Evolutionary conservation across 2,113 vertebrate genomes (phyloP).

Genomic region (Pavo muticus): DNA sequence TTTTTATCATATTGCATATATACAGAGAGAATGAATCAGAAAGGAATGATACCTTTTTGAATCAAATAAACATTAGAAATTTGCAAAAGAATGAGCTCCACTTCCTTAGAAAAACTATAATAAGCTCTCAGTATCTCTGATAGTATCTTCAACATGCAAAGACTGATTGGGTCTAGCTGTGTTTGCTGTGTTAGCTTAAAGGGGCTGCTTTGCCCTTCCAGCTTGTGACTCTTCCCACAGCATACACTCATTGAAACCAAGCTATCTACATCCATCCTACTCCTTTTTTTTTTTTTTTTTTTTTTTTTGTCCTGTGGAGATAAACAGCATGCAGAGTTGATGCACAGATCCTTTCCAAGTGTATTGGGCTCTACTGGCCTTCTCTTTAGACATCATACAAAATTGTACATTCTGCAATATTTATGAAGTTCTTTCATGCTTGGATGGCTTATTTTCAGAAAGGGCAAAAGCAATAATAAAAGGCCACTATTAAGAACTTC

Average conservation of each 20-base stretch:
- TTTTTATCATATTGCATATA: background rate
- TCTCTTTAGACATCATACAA: background rate
- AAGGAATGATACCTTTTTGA: background rate
- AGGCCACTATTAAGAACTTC: background rate
- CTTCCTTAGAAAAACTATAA: background rate
- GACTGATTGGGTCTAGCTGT: background rate
- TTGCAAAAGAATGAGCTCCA: background rate
- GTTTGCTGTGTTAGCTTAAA: background rate
- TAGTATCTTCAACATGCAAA: background rate
- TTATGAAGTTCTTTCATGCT: background rate
- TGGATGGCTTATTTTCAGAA: background rate
- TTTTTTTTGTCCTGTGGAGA: background rate
- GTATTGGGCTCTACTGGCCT: background rate
- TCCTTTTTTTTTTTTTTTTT: background rate
- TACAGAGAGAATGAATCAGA: background rate
- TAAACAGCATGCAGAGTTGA: background rate
- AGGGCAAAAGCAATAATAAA: background rate
- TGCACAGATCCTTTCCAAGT: background rate
- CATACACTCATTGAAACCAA: background rate
- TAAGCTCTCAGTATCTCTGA: background rate
- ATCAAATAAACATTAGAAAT: background rate
- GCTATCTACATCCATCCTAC: rapidly evolving
- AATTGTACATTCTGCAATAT: no score
- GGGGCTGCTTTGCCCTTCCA: background rate
- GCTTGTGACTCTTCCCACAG: background rate